These are phyloP conservation scores for Atherinosoma microstoma DNA, from an alignment of 2,797 vertebrate genomes.

Conservation along the genomic window DNA sequence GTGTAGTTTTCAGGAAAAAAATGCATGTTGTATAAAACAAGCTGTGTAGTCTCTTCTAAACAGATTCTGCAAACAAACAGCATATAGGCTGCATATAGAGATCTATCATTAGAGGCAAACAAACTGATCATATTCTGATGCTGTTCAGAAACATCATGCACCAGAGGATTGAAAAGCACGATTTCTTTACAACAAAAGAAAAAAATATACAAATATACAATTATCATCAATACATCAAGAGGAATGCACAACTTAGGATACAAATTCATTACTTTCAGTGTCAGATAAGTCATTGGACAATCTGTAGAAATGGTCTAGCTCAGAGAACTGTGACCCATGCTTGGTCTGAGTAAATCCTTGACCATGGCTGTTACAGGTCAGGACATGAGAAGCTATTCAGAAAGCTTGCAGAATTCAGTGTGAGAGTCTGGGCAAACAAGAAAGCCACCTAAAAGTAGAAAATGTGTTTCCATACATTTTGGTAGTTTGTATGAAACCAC, in stretches of 20 bases:
- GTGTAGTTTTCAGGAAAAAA: background rate
- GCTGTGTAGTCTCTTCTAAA: background rate
- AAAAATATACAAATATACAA: background rate
- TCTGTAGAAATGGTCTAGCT: background rate
- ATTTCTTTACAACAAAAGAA: slow-evolving; percentile 9
- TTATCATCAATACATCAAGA: no score
- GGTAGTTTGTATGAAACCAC: background rate
- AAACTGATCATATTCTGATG: slow-evolving; percentile 50
- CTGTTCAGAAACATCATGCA: slow-evolving; percentile 39
- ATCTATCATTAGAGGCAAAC: slow-evolving; percentile 8
- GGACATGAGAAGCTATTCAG: background rate
- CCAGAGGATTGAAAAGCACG: background rate
- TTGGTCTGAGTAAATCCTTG: background rate
- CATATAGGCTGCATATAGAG: background rate
- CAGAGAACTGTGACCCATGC: no score
- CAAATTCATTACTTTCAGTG: background rate
- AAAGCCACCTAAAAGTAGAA: background rate
- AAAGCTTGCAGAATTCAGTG: background rate
- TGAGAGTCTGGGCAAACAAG: background rate
- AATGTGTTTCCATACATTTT: background rate
- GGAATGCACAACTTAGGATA: no score
- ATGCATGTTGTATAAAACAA: slow-evolving; percentile 1
- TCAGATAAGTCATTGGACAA: background rate
- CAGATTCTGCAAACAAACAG: slow-evolving; percentile 9
- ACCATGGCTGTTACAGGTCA: background rate